A percentile compares a stretch with the other conserved stretches of the same genome.
Conservation (phyloP, 2,797 vertebrate species). For the Novumbra hubbsi region DNA sequence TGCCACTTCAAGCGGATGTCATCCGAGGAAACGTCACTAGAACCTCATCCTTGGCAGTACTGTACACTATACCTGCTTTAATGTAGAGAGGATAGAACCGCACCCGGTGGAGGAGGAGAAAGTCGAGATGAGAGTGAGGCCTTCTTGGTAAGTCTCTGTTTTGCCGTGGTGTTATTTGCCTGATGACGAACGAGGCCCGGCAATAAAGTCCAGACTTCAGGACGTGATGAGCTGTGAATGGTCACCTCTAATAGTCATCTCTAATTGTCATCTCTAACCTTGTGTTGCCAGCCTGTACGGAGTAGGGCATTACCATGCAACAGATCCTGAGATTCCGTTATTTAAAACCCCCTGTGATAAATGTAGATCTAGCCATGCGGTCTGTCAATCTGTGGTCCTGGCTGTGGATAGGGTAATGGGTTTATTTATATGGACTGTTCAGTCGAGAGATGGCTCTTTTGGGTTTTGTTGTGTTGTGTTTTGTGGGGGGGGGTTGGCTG, state of each 20-base stretch:
- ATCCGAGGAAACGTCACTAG: slow-evolving; percentile 60
- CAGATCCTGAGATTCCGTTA: slow-evolving; percentile 52
- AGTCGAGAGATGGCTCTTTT: slow-evolving; percentile 14
- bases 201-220: slow-evolving; percentile 38
- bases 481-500: neutral
- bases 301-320: slow-evolving; percentile 29
- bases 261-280: slow-evolving; percentile 40
- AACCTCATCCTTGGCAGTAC: slow-evolving; percentile 21
- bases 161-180: neutral
- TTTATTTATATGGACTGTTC: slow-evolving; percentile 24
- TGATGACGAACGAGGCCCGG: slow-evolving; percentile 49
- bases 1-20: slow-evolving; percentile 62
- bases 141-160: neutral
- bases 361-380: slow-evolving; percentile 20
- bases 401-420: slow-evolving; percentile 5
- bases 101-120: neutral
- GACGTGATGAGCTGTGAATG: slow-evolving; percentile 42
- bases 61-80: neutral
- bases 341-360: slow-evolving; percentile 55
- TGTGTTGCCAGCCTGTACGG: slow-evolving; percentile 31
- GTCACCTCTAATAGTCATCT: slow-evolving; percentile 33
- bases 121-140: neutral
- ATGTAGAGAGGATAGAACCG: neutral
- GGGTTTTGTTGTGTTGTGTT: neutral
- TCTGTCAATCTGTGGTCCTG: slow-evolving; percentile 17